A percentile compares a stretch with the other conserved stretches of the same genome.
Conservation (phyloP, 2,113 vertebrate species). For the Rhadina sibilatrix region DNA sequence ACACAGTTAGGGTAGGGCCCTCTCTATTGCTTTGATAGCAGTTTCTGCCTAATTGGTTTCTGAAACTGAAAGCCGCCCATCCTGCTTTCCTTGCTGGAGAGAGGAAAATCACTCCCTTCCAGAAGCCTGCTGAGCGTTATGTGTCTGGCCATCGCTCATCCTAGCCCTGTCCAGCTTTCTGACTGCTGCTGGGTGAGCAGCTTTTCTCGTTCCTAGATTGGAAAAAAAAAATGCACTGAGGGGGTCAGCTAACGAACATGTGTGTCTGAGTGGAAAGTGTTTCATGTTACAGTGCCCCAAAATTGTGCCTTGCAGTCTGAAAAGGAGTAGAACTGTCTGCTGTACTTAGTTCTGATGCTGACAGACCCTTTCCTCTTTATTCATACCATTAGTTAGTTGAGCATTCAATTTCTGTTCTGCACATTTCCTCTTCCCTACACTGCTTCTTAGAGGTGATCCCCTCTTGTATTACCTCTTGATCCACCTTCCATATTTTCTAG, state of each 20-base stretch:
- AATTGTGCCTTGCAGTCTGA: not conserved
- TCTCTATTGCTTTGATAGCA: slow-evolving; percentile 58
- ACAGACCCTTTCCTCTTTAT: not conserved
- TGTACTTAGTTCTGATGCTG: not conserved
- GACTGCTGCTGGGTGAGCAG: not conserved
- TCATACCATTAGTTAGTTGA: not conserved
- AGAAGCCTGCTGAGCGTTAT: not conserved
- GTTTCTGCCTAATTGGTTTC: slow-evolving; percentile 61
- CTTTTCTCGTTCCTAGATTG: not conserved
- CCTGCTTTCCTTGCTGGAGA: slow-evolving; percentile 59
- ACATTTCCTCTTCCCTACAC: rapidly evolving
- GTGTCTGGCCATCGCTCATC: not conserved
- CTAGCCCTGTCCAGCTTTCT: slow-evolving; percentile 34
- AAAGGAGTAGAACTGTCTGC: not conserved
- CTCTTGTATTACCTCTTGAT: not conserved
- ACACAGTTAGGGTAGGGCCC: slow-evolving; percentile 48
- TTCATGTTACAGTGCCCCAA: not conserved
- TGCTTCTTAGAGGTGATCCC: not conserved
- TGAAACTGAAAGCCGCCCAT: slow-evolving; percentile 50
- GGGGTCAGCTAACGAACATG: not conserved
- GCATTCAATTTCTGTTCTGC: not conserved
- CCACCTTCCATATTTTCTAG: not conserved
- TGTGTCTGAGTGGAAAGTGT: not conserved
- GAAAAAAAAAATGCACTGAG: not conserved
- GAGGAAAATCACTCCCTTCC: slow-evolving; percentile 38